Conservation (phyloP, 1,140 invertebrate species). For the Zeugodacus cucurbitae region DNA sequence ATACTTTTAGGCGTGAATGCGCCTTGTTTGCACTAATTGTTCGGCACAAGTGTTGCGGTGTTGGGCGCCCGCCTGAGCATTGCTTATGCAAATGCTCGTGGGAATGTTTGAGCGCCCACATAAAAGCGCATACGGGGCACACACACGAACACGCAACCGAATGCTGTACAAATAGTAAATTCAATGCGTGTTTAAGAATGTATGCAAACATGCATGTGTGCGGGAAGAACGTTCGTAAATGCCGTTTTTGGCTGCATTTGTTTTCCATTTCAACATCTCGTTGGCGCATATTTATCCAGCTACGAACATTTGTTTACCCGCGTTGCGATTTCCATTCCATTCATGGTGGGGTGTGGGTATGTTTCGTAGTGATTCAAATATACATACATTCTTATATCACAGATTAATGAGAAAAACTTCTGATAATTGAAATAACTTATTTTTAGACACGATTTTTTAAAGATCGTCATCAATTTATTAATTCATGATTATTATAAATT, state of each 20-base stretch:
- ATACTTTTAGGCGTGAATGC: conserved; percentile 34
- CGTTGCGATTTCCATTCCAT: neutral
- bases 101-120: neutral
- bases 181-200: neutral
- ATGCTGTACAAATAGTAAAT: conserved; percentile 1
- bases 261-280: neutral
- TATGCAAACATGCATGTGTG: neutral
- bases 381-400: too few species aligned
- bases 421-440: too few species aligned
- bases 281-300: neutral
- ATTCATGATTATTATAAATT: too few species aligned
- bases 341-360: neutral
- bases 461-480: too few species aligned
- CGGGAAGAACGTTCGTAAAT: neutral
- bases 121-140: conserved; percentile 5
- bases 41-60: conserved; percentile 14
- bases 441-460: too few species aligned
- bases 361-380: too few species aligned
- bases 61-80: neutral
- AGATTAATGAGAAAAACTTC: too few species aligned
- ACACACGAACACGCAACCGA: conserved; percentile 1
- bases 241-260: neutral
- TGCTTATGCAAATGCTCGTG: conserved; percentile 36
- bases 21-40: conserved; percentile 27
- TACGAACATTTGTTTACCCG: neutral